These are phyloP conservation scores for Drosophila obscura DNA, from an alignment of 1,140 invertebrate species.

Conservation along the genomic window DNA sequence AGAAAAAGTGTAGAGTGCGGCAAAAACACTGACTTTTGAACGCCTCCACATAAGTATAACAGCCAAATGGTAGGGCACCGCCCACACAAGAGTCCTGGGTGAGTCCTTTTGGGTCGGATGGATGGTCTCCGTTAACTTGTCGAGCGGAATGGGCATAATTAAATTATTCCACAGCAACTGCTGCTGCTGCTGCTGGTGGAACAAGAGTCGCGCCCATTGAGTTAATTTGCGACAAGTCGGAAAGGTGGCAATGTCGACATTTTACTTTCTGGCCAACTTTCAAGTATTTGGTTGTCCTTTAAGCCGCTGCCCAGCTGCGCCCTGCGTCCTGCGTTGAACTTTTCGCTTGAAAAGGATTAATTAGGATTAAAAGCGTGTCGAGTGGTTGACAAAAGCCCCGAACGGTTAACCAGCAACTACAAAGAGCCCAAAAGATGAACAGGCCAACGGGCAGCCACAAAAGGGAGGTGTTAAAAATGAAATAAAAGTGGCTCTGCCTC, in stretches of 20 bases:
- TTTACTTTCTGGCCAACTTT: slow-evolving; percentile 33
- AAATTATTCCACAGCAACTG: slow-evolving; percentile 68
- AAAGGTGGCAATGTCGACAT: slow-evolving; percentile 42
- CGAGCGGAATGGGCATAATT: slow-evolving; percentile 54
- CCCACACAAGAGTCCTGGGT: slow-evolving; percentile 11
- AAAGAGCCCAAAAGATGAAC: slow-evolving; percentile 25
- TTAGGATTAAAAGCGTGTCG: slow-evolving; percentile 61
- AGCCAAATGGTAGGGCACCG: slow-evolving; percentile 21
- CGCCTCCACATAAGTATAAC: background rate
- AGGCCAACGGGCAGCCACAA: slow-evolving; percentile 7
- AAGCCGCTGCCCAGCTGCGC: slow-evolving; percentile 27
- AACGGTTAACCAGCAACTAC: slow-evolving; percentile 24
- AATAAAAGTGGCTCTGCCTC: slow-evolving; percentile 28
- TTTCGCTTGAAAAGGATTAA: slow-evolving; percentile 59
- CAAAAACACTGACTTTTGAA: slow-evolving; percentile 14
- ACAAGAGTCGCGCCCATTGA: slow-evolving; percentile 70
- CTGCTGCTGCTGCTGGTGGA: slow-evolving; percentile 2
- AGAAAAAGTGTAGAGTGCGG: slow-evolving; percentile 5
- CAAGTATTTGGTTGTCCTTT: slow-evolving; percentile 40
- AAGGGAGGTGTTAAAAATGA: slow-evolving; percentile 25
- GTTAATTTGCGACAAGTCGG: slow-evolving; percentile 76
- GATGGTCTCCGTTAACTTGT: slow-evolving; percentile 11
- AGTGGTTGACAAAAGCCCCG: slow-evolving; percentile 36
- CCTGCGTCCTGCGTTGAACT: slow-evolving; percentile 23
- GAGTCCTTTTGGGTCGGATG: slow-evolving; percentile 17